phyloP scores from a whole-genome alignment of 2,113 vertebrate species.

The Castor canadensis region DNA sequence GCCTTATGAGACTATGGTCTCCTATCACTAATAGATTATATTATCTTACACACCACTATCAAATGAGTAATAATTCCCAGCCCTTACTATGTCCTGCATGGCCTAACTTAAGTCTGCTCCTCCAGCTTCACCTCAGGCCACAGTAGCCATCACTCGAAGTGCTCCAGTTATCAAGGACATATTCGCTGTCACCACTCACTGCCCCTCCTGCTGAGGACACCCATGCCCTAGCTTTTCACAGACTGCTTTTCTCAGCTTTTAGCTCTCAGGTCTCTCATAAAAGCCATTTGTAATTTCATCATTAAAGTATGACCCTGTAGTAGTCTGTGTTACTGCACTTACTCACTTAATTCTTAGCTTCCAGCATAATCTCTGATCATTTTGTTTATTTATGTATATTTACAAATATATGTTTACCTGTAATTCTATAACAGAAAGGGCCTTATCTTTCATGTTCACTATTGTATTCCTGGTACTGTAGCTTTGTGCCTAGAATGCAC shows the following conservation, averaged over 20 bases:
- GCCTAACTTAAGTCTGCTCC: background rate
- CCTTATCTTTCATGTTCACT: background rate
- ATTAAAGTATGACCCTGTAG: background rate
- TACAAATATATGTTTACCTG: background rate
- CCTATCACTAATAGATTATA: background rate
- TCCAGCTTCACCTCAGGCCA: background rate
- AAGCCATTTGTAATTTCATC: background rate
- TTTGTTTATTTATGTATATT: background rate
- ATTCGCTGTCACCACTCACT: background rate
- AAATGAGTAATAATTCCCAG: background rate
- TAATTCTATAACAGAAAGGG: background rate
- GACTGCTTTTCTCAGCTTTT: background rate
- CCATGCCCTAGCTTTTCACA: background rate
- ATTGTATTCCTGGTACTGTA: background rate
- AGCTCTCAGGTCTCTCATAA: background rate
- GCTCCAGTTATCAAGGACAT: background rate
- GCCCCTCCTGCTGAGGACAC: background rate
- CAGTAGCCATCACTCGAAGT: background rate
- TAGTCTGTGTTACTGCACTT: background rate
- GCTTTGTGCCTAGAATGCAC: background rate
- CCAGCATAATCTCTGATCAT: background rate
- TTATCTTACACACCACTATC: background rate
- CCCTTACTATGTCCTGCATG: background rate
- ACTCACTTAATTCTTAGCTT: background rate
- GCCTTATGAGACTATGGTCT: background rate